These are phyloP conservation scores for Metellina segmentata DNA, from an alignment of 2,888 invertebrate genomes.

Conservation along the genomic window DNA sequence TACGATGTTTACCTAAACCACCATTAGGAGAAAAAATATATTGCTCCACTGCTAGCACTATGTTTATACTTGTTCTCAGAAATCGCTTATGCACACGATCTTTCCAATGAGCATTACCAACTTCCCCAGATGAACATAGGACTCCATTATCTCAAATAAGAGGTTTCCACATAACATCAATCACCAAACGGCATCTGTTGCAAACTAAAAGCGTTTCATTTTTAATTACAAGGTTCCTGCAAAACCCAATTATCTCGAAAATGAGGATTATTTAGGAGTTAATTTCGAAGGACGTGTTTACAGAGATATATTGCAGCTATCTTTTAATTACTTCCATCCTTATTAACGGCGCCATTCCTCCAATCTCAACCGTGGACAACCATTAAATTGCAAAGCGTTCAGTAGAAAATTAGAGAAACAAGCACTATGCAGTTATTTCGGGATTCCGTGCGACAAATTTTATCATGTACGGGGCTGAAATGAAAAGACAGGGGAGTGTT, in stretches of 20 bases:
- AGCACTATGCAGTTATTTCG: neutral
- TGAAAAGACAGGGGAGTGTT: neutral
- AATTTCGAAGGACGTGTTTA: neutral
- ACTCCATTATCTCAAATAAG: neutral
- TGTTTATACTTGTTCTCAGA: too few relatives aligned
- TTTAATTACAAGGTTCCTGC: neutral
- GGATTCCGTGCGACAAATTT: neutral
- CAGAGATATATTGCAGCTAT: neutral
- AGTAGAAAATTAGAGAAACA: neutral
- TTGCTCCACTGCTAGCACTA: too few relatives aligned
- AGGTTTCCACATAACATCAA: neutral
- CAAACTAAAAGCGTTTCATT: neutral
- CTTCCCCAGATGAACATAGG: neutral
- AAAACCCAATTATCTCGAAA: neutral
- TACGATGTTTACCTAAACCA: too few relatives aligned
- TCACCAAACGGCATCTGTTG: neutral
- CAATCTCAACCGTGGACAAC: neutral
- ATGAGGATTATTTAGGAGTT: neutral
- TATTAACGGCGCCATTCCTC: neutral
- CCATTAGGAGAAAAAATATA: too few relatives aligned
- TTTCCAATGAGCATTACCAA: too few relatives aligned
- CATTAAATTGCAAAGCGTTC: neutral
- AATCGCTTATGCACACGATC: too few relatives aligned
- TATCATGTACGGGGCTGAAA: neutral
- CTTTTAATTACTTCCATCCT: neutral